phyloP scores from a whole-genome alignment of 2,113 vertebrate genomes.

The Archilochus colubris region DNA sequence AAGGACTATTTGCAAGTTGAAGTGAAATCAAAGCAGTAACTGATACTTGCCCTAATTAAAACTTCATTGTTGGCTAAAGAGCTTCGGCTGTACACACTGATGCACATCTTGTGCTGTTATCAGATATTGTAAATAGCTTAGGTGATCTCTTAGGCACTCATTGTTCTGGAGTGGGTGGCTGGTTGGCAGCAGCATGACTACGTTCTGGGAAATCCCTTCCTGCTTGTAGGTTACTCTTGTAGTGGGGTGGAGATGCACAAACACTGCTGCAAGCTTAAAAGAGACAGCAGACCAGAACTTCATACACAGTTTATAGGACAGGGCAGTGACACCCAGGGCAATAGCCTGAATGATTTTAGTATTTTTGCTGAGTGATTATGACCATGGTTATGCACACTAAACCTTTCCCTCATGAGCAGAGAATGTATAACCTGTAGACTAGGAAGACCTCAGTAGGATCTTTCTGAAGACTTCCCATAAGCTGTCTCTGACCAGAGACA shows the following conservation, averaged over 20 bases:
- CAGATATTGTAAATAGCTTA: background rate
- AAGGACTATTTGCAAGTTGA: background rate
- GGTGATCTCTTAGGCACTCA: background rate
- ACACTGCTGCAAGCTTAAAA: background rate
- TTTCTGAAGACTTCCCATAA: background rate
- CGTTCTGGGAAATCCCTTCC: background rate
- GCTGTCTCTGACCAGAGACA: background rate
- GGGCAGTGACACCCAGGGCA: background rate
- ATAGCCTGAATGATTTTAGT: background rate
- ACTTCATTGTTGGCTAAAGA: background rate
- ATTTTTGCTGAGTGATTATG: background rate
- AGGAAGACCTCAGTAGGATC: background rate
- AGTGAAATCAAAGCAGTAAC: background rate
- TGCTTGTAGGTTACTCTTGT: background rate
- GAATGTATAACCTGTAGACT: background rate
- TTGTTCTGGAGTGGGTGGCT: background rate
- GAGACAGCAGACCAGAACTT: background rate
- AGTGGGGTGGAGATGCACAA: background rate
- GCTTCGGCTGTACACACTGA: background rate
- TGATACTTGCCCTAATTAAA: background rate
- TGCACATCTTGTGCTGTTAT: background rate
- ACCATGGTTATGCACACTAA: fast-evolving
- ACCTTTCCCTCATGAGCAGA: background rate
- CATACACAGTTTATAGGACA: background rate
- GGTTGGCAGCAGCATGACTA: background rate